Base-by-base conservation (phyloP, 2,113 vertebrate genomes). In the Acanthisitta chloris region DNA sequence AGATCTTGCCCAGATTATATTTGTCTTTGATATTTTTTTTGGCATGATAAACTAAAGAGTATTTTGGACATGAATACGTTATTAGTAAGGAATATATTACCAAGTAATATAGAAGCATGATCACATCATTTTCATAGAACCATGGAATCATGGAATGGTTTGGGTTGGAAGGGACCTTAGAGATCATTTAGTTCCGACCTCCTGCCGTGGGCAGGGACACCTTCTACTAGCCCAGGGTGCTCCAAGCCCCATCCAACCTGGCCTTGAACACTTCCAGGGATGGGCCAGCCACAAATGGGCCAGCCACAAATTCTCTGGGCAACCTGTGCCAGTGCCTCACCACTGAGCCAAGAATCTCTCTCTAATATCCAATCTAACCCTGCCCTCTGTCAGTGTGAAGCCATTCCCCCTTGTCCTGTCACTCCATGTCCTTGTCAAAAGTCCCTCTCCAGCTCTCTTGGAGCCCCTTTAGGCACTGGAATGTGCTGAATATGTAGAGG, bases 1-100 rank as follows among this genome's bases (percentile, higher is more conserved):
- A 87, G 87, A 90, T 79, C 74, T 91, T 90, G 79, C 49, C 81
- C 78, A 80, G 74, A 77, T 90, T 66, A 40, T 80, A n/a, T 46
- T 92, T 29, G 2, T 57, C 78, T 79, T 92, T 33, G 29, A n/a
- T 51, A 26, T 54, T 17, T 9, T 51, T 14, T 54, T 49, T 83
- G 34, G 12, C 40, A 8, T 6, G 43, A 62, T 70, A 72, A 92
- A 69, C 58, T 34, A 20, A 54, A 34, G 65, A 72, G 20, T 17
- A 20, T 69, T 92, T 94, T 82, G 40, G 64, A 80, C 84, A 77
- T 43, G 11, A 70, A 70, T 31, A 31, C 38, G 21, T 45, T 70
- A 93, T 80, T 90, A 88, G 34, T 14, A 2, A 26, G 66, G 62
- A 51, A 93, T 46, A 26, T 62, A 80, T 77, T 77, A 57, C 45